Evolutionary conservation across 2,888 invertebrate genomes (phyloP), one percentile per base, ranked within the genome.

Genomic region (Cyrtodaria siliqua): DNA sequence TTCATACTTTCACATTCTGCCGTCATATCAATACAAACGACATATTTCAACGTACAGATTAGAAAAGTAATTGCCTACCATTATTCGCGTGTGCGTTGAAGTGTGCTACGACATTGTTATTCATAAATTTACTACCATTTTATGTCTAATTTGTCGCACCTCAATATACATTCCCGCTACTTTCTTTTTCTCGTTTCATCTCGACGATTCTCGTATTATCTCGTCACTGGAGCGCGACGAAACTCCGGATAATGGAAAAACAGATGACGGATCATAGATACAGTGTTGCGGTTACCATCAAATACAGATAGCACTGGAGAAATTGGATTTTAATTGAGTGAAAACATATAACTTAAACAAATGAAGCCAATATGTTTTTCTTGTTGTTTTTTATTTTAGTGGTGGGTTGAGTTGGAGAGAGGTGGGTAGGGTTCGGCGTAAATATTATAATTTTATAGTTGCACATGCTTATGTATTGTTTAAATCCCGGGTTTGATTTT

Each of bases 261-360:
- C 59, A 59, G 59, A 24, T 44, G 59, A 59, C 44, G 42, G 56
- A 59, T 59, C 42, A 44, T 42, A 59, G 59, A 44, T 59, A 59
- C 18, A 42, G 12, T 33, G 33, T 33, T 33, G 33, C 33, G 33
- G 33, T 33, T 33, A 12, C 33, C 12, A 33, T 33, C 33, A 33
- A 33, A 33, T 33, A 33, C 33, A 33, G 33, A 33, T 33, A 33
- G 12, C 33, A 33, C 33, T 33, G 33, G 4, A 33, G 33, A 12
- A 33, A 33, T 33, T 33, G 4, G 33, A 33, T 33, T 12, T 33
- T 33, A 33, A 33, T 33, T 33, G 33, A 33, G 6, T 33, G 12
- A 33, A 33, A 33, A 33, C 33, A 33, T 33, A 33, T 4, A 33
- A 33, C n/a, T n/a, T n/a, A n/a, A n/a, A n/a, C n/a, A n/a, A n/a